Evolutionary conservation across 2,113 vertebrate genomes (phyloP), one percentile per base, ranked within the genome.

Genomic region (Rhynchomys soricoides): DNA sequence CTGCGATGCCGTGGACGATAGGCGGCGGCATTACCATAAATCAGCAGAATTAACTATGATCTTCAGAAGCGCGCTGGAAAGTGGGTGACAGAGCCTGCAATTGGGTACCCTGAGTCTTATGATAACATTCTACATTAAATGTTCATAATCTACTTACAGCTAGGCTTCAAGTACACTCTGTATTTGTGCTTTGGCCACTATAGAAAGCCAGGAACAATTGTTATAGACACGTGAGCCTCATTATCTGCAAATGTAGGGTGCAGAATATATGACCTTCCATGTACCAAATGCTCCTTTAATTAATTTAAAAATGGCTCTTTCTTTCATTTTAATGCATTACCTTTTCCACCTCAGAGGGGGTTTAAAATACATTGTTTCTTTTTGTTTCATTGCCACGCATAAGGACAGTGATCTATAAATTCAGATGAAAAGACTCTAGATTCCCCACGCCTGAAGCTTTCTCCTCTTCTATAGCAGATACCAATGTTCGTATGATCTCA

Each of bases 41-140:
- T 99, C 99, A 99, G 99, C 99, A 99, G 99, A 99, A 99, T 99
- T 99, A 99, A 99, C 99, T 99, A 99, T 99, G 99, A 99, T 99
- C 99, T 99, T 99, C 99, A 98, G 98, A 99, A 98, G 99, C 99
- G 99, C 98, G 97, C 98, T 98, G 99, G 98, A 99, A 99, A 99
- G 98, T 99, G 99, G 99, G 98, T 99, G 98, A 99, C 99, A 99
- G 99, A 99, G 99, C 99, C 99, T 99, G 99, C 99, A 99, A 99
- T 99, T 99, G 99, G 99, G 99, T 99, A 99, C 98, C 99, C 99
- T 99, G 99, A 99, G 99, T 99, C 99, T 99, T 99, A 99, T 99
- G 99, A 99, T 99, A 99, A 99, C 99, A 99, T 99, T 99, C 99
- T 99, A 99, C 99, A 99, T 99, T 99, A 99, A 99, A 99, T 99